phyloP scores from a whole-genome alignment of 2,113 vertebrate species.

The Microcebus lehilahytsara region DNA sequence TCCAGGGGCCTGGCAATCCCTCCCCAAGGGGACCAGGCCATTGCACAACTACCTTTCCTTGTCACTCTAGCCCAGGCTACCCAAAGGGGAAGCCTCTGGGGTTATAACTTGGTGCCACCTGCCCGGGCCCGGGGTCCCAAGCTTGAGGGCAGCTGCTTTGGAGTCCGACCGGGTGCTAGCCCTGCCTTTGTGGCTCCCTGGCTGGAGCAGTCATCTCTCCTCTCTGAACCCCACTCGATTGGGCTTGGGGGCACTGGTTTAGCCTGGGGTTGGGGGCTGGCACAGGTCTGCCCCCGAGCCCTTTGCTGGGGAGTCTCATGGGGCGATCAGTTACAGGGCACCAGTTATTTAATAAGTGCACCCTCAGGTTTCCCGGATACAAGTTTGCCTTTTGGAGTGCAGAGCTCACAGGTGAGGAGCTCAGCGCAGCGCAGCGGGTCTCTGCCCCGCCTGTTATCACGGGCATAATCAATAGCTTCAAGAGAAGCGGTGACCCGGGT shows the following conservation, averaged over 20 bases:
- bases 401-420: neutral
- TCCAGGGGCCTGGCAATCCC: neutral
- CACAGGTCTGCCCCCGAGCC: rapidly evolving
- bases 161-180: rapidly evolving
- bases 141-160: neutral
- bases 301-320: no score
- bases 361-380: no score
- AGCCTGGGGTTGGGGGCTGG: neutral
- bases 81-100: rapidly evolving
- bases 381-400: rapidly evolving
- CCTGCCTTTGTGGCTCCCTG: neutral
- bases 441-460: rapidly evolving
- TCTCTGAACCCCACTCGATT: neutral
- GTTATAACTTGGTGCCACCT: rapidly evolving
- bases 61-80: rapidly evolving
- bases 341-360: rapidly evolving
- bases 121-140: rapidly evolving
- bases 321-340: neutral
- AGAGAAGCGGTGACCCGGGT: rapidly evolving
- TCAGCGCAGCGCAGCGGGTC: neutral
- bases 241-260: neutral
- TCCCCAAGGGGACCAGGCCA: neutral
- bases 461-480: rapidly evolving
- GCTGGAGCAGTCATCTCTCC: no score
- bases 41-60: no score